Percentiles rank a stretch among this genome's conserved stretches.
phyloP scores from a whole-genome alignment of 2,888 invertebrate genomes.

The Criorhina ranunculi region DNA sequence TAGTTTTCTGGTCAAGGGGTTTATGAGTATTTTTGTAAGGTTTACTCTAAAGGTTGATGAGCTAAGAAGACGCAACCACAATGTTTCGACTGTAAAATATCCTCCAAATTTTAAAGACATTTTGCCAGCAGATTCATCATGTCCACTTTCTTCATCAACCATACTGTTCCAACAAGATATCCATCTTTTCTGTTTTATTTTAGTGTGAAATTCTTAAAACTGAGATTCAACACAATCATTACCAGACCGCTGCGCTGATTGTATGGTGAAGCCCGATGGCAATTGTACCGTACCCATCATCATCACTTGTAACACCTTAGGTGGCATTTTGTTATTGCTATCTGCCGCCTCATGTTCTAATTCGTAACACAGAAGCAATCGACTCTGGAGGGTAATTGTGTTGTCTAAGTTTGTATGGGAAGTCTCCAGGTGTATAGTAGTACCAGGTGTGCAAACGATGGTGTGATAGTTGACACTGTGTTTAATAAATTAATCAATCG shows the following conservation, averaged over 20 bases:
- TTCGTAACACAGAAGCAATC: constrained; percentile 10
- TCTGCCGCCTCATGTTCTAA: constrained; percentile 27
- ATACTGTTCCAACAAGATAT: not conserved
- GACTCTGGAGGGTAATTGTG: constrained; percentile 19
- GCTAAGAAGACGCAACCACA: too few species aligned
- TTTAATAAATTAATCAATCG: constrained; percentile 48
- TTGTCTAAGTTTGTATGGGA: constrained; percentile 15
- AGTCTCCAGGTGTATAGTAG: constrained; percentile 1
- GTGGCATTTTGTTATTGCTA: constrained; percentile 30
- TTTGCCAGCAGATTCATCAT: too few species aligned
- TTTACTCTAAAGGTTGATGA: too few species aligned
- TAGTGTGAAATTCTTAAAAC: not conserved
- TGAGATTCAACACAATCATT: constrained; percentile 11
- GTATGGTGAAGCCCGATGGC: not conserved
- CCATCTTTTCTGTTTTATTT: not conserved
- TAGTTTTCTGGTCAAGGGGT: too few species aligned
- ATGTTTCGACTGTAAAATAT: too few species aligned
- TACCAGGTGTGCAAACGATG: constrained; percentile 38
- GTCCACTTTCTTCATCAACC: not conserved
- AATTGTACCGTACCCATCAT: constrained; percentile 8
- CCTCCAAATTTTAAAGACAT: too few species aligned
- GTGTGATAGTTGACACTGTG: constrained; percentile 15
- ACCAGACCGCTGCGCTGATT: not conserved
- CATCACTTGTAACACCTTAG: constrained; percentile 19
- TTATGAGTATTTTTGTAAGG: too few species aligned